A percentile compares a stretch with the other conserved stretches of the same genome.
Evolutionary conservation across 2,888 invertebrate genomes (phyloP).

Genomic region (Fabriciana adippe): DNA sequence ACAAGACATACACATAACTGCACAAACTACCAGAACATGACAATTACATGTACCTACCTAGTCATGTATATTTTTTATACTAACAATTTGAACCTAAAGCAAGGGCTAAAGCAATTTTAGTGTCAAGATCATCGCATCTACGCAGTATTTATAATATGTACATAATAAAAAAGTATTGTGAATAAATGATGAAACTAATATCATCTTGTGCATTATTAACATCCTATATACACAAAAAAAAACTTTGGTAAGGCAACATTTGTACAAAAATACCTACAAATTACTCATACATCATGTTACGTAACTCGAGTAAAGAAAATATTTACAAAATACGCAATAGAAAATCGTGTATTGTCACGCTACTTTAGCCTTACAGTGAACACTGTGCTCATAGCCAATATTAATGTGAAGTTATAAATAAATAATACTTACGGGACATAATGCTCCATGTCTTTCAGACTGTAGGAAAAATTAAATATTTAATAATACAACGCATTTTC

Average conservation of each 20-base stretch:
- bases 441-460: slow-evolving; percentile 62
- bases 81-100: too few relatives aligned
- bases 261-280: not conserved
- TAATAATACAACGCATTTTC: slow-evolving; percentile 7
- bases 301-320: slow-evolving; percentile 9
- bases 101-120: too few relatives aligned
- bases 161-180: too few relatives aligned
- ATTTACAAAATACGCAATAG: slow-evolving; percentile 23
- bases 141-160: too few relatives aligned
- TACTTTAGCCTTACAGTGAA: slow-evolving; percentile 11
- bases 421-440: slow-evolving; percentile 68
- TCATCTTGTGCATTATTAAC: not conserved
- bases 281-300: not conserved
- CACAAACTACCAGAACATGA: too few relatives aligned
- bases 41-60: too few relatives aligned
- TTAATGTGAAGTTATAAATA: slow-evolving; percentile 14
- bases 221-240: not conserved
- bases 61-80: too few relatives aligned
- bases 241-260: not conserved
- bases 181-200: not conserved
- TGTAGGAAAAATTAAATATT: slow-evolving; percentile 43
- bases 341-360: slow-evolving; percentile 13
- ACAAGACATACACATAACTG: too few relatives aligned
- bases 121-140: too few relatives aligned
- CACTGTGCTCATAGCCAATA: slow-evolving; percentile 4